phyloP scores from a whole-genome alignment of 1,140 invertebrate species.

The Gerris buenoi region DNA sequence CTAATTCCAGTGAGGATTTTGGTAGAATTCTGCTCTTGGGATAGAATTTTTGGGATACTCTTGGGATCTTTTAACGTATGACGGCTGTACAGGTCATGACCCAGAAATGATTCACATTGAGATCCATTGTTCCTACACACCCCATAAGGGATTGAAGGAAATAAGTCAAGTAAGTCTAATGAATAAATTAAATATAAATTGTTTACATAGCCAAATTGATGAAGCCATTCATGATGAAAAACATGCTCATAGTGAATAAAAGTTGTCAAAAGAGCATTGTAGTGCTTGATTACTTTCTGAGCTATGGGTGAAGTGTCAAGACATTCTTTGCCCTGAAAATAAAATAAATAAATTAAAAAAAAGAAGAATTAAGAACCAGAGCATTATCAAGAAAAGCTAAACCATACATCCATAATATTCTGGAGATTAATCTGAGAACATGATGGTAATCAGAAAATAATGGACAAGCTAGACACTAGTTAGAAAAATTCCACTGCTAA shows the following conservation, averaged over 20 bases:
- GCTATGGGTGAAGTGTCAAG: neutral
- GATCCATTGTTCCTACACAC: no score
- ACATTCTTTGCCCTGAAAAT: neutral
- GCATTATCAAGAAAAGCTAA: neutral
- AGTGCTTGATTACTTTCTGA: neutral
- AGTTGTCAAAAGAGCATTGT: neutral
- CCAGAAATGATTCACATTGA: no score
- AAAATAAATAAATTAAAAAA: no score
- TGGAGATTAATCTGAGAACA: neutral
- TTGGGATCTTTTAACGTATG: no score
- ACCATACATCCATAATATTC: neutral
- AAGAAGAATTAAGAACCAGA: neutral
- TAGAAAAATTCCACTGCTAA: neutral
- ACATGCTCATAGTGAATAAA: slow-evolving; percentile 1
- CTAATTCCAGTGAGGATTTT: no score
- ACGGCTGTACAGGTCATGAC: no score
- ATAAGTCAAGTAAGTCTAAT: no score
- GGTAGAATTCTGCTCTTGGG: no score
- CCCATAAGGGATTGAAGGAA: no score
- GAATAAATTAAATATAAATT: no score
- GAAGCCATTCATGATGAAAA: neutral
- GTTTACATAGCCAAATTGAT: neutral
- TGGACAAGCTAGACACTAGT: neutral
- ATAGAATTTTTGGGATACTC: no score
- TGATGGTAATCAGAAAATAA: neutral